Evolutionary conservation across 2,797 vertebrate species (phyloP).

Genomic region (Poecilia gillii): DNA sequence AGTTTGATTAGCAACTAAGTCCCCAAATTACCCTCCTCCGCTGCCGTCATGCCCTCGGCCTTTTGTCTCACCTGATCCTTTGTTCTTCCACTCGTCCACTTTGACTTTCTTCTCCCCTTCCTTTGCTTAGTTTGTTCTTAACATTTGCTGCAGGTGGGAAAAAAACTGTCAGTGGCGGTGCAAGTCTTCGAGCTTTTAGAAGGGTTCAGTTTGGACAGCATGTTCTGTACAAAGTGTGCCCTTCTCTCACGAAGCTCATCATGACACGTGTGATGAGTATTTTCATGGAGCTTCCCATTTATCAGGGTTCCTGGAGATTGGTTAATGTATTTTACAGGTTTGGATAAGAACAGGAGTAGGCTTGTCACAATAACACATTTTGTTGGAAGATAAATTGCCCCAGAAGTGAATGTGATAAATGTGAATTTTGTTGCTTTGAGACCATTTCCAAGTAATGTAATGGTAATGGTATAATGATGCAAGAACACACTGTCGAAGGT

Average conservation of each 20-base stretch:
- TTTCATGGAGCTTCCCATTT: not conserved
- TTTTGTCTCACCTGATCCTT: constrained; percentile 43
- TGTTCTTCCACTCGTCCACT: constrained; percentile 38
- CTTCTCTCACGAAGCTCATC: not conserved
- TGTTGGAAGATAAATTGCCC: too few species aligned
- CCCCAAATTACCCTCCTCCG: constrained; percentile 49
- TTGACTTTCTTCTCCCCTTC: constrained; percentile 28
- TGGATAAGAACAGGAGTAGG: not conserved
- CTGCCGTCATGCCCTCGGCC: constrained; percentile 10
- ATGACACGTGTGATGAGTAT: not conserved
- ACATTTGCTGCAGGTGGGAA: constrained; percentile 57
- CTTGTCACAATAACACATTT: too few species aligned
- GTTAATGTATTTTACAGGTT: not conserved
- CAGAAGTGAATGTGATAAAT: too few species aligned
- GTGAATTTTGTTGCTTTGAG: too few species aligned
- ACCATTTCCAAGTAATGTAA: too few species aligned
- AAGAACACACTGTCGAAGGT: too few species aligned
- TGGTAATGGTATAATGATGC: too few species aligned
- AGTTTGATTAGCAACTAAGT: constrained; percentile 66
- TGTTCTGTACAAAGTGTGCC: constrained; percentile 8
- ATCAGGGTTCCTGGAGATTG: not conserved
- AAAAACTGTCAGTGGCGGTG: constrained; percentile 45
- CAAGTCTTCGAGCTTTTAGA: constrained; percentile 33
- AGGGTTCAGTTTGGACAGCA: constrained; percentile 25
- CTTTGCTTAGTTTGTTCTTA: constrained; percentile 4